Base-by-base conservation (phyloP, 2,888 invertebrate genomes). In the Hydrotaea diabolus region DNA sequence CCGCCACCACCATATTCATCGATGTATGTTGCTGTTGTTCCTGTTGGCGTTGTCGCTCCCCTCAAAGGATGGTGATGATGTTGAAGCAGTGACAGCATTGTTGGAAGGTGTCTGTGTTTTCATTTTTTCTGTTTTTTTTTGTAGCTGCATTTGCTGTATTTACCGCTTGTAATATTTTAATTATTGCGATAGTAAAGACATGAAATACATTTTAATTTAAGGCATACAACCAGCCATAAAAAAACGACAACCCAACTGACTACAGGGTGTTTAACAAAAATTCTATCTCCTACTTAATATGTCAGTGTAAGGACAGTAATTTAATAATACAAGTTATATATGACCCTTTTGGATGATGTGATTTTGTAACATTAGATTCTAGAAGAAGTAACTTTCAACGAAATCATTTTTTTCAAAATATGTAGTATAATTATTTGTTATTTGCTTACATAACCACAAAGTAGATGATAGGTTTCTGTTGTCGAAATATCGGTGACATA, bases 141-240 rank as follows among this genome's bases (percentile, higher is more conserved):
- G 46, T 39, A 75, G 43, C 39, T 66, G 23, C 80, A 39, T 71
- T 71, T 84, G 23, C 43, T 69, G 31, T 77, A 77, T 80, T 85
- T 76, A 85, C 80, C 82, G 82, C 81, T 86, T 84, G 85, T 82
- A 83, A 86, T 86, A 85, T 86, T 86, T 78, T 87, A 86, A 87
- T 86, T 87, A 86, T 86, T 83, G 74, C 79, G 74, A 82, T 83
- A 82, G 82, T 62, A 69, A 85, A 80, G 78, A 85, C 80, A 81
- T 75, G 84, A 84, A 85, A 83, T 80, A 39, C 31, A 79, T 78
- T 85, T 82, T 74, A 64, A 80, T 80, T 80, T 75, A 80, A 66
- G 26, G 66, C 75, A 80, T 75, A n/a, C 77, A 55, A 39, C 49
- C 1, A n/a, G n/a, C 49, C 2, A 49, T 31, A 75, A 39, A 31